Conservation (phyloP, 92 coral and sea anemone species). For the Blastomussa wellsi region DNA sequence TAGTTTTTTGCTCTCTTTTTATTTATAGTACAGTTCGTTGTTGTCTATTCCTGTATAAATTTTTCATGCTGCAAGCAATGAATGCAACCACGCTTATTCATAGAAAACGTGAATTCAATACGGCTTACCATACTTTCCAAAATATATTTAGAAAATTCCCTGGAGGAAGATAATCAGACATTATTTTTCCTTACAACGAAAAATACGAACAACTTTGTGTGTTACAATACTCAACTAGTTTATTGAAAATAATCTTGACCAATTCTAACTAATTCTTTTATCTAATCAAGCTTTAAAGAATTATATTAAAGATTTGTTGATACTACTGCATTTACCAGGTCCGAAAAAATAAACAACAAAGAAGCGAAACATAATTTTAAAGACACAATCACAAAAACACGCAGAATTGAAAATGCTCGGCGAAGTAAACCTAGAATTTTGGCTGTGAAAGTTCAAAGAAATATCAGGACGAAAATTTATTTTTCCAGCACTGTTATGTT, state of each 20-base stretch:
- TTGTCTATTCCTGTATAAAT: neutral
- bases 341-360: neutral
- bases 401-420: neutral
- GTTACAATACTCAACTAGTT: neutral
- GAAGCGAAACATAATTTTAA: too few relatives aligned
- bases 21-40: neutral
- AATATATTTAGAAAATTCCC: neutral
- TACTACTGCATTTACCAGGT: neutral
- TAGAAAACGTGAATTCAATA: neutral
- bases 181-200: neutral
- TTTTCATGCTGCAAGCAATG: neutral
- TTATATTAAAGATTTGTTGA: neutral
- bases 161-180: neutral
- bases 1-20: conserved; percentile 22
- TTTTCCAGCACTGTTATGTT: neutral
- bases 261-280: neutral
- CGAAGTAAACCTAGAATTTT: neutral
- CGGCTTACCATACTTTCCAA: neutral
- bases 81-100: neutral
- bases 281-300: neutral
- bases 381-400: too few relatives aligned
- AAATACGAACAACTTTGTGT: neutral
- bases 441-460: neutral
- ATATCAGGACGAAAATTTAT: neutral
- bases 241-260: neutral